Base-by-base conservation (phyloP, 2,113 vertebrate species). In the Poeciliopsis turrubarensis region DNA sequence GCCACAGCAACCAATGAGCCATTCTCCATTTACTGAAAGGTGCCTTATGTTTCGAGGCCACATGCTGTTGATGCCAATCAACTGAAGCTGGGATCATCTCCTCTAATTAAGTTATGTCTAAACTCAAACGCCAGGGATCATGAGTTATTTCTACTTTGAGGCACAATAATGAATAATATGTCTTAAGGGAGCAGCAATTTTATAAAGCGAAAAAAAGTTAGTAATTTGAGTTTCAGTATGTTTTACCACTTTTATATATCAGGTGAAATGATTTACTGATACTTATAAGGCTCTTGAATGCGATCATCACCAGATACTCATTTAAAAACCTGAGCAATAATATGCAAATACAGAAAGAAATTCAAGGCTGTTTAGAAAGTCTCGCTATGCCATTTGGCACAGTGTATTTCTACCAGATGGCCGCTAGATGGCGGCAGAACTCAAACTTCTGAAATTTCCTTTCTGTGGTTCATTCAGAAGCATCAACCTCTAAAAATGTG, bases 1-100 rank as follows among this genome's bases (percentile, higher is more conserved):
- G 57, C 3, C 83, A 13, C 73, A 65, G 75, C 82, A 77, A 69
- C 0, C 1, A 65, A 57, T 2, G 34, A 2, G 2, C 17, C 1
- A 9, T 1, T 26, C 51, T 37, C 31, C 1, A 3, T 44, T 0
- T 30, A 2, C 0, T 4, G 5, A 6, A 32, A 32, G 6, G 31
- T 32, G 31, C 5, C 31, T 32, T 32, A 7, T 32, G 6, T 32
- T 32, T 32, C 31, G 7, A 32, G 31, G 31, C 31, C 31, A 32
- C 31, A 32, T 31, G 31, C 5, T 32, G 31, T 3, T 2, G 30
- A 0, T 12, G 4, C 4, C 27, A 44, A 39, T 31, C n/a, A 0
- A 13, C 25, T 68, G 14, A 44, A 89, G 84, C 37, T 86, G 84
- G 10, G 4, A n/a, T 30, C 37, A 76, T 9, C 82, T 85, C 60